Evolutionary conservation across 2,113 vertebrate genomes (phyloP).

Genomic region (Corythoichthys haematopterus): DNA sequence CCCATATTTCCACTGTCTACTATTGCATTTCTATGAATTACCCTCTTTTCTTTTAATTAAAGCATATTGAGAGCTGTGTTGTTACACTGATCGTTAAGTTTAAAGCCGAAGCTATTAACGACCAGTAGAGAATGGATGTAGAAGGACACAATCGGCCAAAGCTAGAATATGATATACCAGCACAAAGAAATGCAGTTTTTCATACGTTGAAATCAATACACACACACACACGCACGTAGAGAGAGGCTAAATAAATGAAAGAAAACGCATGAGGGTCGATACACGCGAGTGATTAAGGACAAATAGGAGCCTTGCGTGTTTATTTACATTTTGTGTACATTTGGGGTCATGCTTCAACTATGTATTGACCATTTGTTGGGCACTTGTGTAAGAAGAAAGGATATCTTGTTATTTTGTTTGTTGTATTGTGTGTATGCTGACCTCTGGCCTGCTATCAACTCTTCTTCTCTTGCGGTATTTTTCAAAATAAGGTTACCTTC

Average conservation of each 20-base stretch:
- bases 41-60: slow-evolving; percentile 34
- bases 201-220: slow-evolving; percentile 41
- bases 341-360: slow-evolving; percentile 20
- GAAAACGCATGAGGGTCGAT: slow-evolving; percentile 63
- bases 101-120: slow-evolving; percentile 10
- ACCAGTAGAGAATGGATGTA: slow-evolving; percentile 11
- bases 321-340: slow-evolving; percentile 25
- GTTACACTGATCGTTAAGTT: slow-evolving; percentile 19
- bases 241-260: slow-evolving; percentile 59
- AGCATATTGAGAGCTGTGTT: slow-evolving; percentile 14
- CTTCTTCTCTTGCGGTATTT: slow-evolving; percentile 43
- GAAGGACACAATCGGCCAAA: slow-evolving; percentile 50
- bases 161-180: slow-evolving; percentile 54
- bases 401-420: slow-evolving; percentile 31
- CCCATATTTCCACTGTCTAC: slow-evolving; percentile 9
- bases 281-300: slow-evolving; percentile 58
- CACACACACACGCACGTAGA: slow-evolving; percentile 31
- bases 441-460: slow-evolving; percentile 46
- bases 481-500: slow-evolving; percentile 19
- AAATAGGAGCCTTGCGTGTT: slow-evolving; percentile 38
- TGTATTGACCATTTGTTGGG: slow-evolving; percentile 5
- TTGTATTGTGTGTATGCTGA: slow-evolving; percentile 23
- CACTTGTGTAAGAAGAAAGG: slow-evolving; percentile 22
- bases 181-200: slow-evolving; percentile 39
- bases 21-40: slow-evolving; percentile 20